Base-by-base conservation (phyloP, 1,140 invertebrate species). In the Stegodyphus dumicola region DNA sequence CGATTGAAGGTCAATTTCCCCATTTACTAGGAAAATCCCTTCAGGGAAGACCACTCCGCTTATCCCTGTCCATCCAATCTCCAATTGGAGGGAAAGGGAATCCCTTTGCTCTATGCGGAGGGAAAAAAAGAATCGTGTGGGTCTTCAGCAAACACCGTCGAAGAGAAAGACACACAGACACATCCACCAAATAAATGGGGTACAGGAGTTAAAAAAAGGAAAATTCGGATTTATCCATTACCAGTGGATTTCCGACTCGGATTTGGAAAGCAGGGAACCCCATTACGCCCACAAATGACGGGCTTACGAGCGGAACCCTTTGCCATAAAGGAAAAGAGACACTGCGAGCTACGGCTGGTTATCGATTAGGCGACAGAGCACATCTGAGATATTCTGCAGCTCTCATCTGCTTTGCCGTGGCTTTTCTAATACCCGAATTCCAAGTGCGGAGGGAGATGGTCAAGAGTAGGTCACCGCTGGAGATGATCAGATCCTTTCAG, bases 221-320 rank as follows among this genome's bases (percentile, higher is more conserved):
- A 49, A 73, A 81, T 81, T 81, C 78, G 78, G 78, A 81, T 73
- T 81, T 81, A 81, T 81, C 78, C 66, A 81, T 81, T 81, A 81
- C 78, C 69, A 81, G 54, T 81, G 78, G 78, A 81, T 81, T 81
- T 81, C 78, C 78, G 78, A 81, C 18, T 81, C 54, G 78, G 78
- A 81, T 81, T 81, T 81, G 66, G 78, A 53, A 73, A 81, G 78
- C 78, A 81, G 9, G 78, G 66, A 81, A 81, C 69, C 78, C 78
- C 78, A 81, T 81, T 81, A 81, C 69, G 67, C 18, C 78, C 78
- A 65, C 78, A 81, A 81, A 81, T 81, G 78, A 81, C 69, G 53
- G 78, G 78, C 78, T 81, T 81, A 81, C 13, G 54, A 67, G 17
- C 17, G 69, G 69, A 81, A 49, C 18, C 64, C 48, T 77, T 60